Evolutionary conservation across 35 echinoderm and acorn worm genomes (phyloP).

Genomic region (Stichopus chloronotus): DNA sequence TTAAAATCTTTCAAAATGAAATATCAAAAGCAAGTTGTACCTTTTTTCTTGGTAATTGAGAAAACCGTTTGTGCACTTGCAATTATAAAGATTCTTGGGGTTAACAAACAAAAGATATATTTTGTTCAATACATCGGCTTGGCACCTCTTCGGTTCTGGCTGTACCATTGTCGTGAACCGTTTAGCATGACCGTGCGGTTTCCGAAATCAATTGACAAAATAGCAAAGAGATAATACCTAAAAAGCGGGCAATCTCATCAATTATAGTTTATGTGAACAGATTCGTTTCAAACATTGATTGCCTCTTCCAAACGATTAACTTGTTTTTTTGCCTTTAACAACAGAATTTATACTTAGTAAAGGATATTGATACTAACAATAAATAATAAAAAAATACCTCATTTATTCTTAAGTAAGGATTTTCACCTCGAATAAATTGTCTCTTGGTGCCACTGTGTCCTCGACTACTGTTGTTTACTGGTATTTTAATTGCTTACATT

Average conservation of each 20-base stretch:
- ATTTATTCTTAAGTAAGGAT: not conserved
- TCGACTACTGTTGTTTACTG: not conserved
- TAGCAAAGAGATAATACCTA: not conserved
- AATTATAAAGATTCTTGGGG: not conserved
- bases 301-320: not conserved
- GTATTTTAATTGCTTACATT: not conserved
- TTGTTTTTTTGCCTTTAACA: not conserved
- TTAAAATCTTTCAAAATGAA: conserved; percentile 4
- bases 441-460: not conserved
- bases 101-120: conserved; percentile 1
- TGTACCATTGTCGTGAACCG: not conserved
- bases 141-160: not conserved
- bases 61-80: not conserved
- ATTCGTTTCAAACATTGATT: not conserved
- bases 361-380: not conserved
- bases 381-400: not conserved
- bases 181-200: not conserved
- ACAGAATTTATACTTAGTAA: not conserved
- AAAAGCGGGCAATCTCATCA: not conserved
- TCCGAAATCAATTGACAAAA: conserved; percentile 9
- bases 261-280: not conserved
- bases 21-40: not conserved
- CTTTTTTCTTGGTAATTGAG: not conserved
- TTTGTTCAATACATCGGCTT: not conserved
- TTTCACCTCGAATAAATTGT: not conserved